Percentiles rank a stretch among this genome's conserved stretches.
phyloP scores from a whole-genome alignment of 1,140 invertebrate genomes.

The Apis dorsata region DNA sequence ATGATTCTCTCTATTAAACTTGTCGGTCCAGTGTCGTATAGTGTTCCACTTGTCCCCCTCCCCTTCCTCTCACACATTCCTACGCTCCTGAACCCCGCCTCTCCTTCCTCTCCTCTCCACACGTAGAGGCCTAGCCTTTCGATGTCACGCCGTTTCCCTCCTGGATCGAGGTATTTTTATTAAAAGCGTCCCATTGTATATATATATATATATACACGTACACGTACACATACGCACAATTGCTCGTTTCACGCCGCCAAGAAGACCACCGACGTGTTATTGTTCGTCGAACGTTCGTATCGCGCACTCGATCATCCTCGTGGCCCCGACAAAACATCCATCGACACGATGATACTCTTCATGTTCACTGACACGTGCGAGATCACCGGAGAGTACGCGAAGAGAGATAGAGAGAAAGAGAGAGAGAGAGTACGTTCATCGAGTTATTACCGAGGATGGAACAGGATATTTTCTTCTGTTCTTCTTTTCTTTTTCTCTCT shows the following conservation, averaged over 20 bases:
- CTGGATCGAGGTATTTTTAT: background rate
- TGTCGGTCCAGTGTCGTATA: background rate
- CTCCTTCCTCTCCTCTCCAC: background rate
- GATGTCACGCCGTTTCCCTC: background rate
- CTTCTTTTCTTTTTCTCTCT: too few species aligned
- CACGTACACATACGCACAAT: too few species aligned
- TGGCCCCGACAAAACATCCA: background rate
- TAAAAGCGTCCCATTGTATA: background rate
- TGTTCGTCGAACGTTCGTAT: constrained; percentile 16
- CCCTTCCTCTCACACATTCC: background rate
- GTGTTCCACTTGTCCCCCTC: background rate
- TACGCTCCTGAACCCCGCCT: background rate
- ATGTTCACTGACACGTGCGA: constrained; percentile 37
- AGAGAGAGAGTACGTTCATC: background rate
- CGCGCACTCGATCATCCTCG: constrained; percentile 23
- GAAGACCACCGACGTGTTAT: background rate
- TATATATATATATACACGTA: too few species aligned
- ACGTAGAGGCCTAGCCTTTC: background rate
- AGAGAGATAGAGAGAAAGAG: too few species aligned
- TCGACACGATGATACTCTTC: background rate
- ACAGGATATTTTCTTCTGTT: background rate
- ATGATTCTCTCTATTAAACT: constrained; percentile 13
- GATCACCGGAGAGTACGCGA: background rate
- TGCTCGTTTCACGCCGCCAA: background rate
- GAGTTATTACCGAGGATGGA: background rate